Base-by-base conservation (phyloP, 1,140 invertebrate species). In the Dermatophagoides farinae region DNA sequence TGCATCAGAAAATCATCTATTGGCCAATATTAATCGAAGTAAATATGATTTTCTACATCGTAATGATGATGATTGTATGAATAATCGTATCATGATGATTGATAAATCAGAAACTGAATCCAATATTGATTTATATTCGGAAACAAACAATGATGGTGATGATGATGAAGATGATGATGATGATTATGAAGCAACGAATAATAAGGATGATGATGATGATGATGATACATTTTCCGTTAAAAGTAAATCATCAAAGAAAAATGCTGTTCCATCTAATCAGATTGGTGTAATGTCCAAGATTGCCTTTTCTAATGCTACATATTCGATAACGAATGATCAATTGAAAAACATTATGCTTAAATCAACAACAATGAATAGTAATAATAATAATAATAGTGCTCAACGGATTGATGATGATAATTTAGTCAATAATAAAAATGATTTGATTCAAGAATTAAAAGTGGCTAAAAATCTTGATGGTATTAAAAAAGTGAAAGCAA, bases 361-460 rank as follows among this genome's bases (percentile, higher is more conserved):
- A 54, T 78, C 81, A 63, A 86, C 82, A 11, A 79, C 82, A 62
- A 60, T 62, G 61, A 38, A 47, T 23, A 16, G 14, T n/a, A n/a
- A 14, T 38, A 25, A 37, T 18, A 20, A 41, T 22, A 43, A 39
- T 31, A 16, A 20, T 22, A 38, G 6, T 38, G 1, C 23, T 6
- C 31, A 31, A n/a, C n/a, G 31, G 31, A 31, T 31, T 8, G 8
- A 31, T 31, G 31, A 51, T 14, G 47, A 20, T 53, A n/a, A 9
- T 39, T 61, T 40, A 31, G 22, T 43, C 20, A 22, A 2, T n/a
- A 61, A 63, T 31, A 89, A 88, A 70, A 84, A 82, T 16, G 86
- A 90, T 69, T 71, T 91, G 22, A 91, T 90, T 52, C 86, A 86
- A 20, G 88, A 90, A 69, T 69, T 91, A 41, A 90, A 91, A 72